Base-by-base conservation (phyloP, 2,888 invertebrate genomes). In the Euproctis similis region DNA sequence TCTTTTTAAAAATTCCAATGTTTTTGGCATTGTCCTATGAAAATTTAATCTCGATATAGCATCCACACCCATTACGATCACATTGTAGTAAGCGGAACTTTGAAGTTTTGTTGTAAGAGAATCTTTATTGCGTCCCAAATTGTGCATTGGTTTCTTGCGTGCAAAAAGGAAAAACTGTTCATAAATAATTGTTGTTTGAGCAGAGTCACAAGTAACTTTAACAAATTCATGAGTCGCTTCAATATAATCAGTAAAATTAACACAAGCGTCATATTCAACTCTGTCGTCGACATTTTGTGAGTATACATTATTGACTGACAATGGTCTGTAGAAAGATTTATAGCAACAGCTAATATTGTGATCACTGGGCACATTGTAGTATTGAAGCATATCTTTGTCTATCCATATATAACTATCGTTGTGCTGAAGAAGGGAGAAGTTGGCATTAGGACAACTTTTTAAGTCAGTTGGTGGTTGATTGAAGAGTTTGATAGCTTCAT, bases 11-110 rank as follows among this genome's bases (percentile, higher is more conserved):
- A 85, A 88, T 2, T 81, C 63, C 9, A 87, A 72, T 0, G 94
- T 93, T 53, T 86, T 86, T 0, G 92, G 92, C 92, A 96, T 92
- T 50, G 93, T 93, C 23, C 96, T 87, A 40, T 92, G 88, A 47
- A 96, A 91, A 70, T 95, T 95, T 39, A 94, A 77, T 46, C 95
- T 87, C 0, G 96, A 96, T 12, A 96, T 88, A 6, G 94, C 91
- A 62, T 96, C 96, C 24, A 96, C 76, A 5, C 96, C 96, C 38
- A 96, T 71, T 16, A 96, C 78, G 38, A 96, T 82, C 0, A 97
- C 88, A 45, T 92, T 95, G 25, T 90, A 77, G 31, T 38, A 32
- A 19, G 54, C 47, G 1, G 65, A 49, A 2, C 66, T 55, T 40
- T 60, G 48, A 47, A 65, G 71, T 26, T 37, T 44, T 12, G 32